Percentiles rank a stretch among this genome's conserved stretches.
phyloP scores from a whole-genome alignment of 2,113 vertebrate genomes.

The Halichoeres trimaculatus region DNA sequence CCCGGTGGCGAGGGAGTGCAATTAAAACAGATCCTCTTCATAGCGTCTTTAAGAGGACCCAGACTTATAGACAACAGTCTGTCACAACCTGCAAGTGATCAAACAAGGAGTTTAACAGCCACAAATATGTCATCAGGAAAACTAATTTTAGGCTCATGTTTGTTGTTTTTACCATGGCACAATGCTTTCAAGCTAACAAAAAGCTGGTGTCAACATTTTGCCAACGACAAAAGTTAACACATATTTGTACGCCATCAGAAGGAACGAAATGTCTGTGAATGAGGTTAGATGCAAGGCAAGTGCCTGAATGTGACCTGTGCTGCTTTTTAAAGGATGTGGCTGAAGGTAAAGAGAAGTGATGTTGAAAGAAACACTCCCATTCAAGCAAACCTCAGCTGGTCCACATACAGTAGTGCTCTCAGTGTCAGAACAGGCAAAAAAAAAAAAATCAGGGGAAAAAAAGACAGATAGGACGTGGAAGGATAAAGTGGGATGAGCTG shows the following conservation, averaged over 20 bases:
- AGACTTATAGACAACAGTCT: too few species aligned
- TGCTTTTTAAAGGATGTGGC: constrained; percentile 67
- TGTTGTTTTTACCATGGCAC: too few species aligned
- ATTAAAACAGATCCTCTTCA: too few species aligned
- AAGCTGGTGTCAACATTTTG: neutral
- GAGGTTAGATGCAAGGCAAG: constrained; percentile 61
- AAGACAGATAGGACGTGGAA: constrained; percentile 24
- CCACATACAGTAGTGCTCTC: constrained; percentile 23
- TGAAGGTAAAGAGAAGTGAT: constrained; percentile 61
- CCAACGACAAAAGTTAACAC: constrained; percentile 65
- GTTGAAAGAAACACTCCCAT: constrained; percentile 10
- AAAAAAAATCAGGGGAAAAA: constrained; percentile 42
- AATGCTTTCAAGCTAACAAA: neutral
- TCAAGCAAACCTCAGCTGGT: constrained; percentile 10
- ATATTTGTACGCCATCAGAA: constrained; percentile 73
- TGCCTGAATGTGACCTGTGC: constrained; percentile 52
- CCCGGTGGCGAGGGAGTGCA: too few species aligned
- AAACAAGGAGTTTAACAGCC: too few species aligned
- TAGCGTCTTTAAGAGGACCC: too few species aligned
- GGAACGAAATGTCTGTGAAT: constrained; percentile 57
- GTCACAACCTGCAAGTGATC: too few species aligned
- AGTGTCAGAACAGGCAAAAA: constrained; percentile 39
- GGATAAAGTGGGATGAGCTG: constrained; percentile 47
- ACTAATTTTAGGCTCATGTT: too few species aligned
- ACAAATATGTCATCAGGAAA: too few species aligned